Conservation (phyloP, 2,113 vertebrate species). For the Gnathonemus echidnorhynchus region DNA sequence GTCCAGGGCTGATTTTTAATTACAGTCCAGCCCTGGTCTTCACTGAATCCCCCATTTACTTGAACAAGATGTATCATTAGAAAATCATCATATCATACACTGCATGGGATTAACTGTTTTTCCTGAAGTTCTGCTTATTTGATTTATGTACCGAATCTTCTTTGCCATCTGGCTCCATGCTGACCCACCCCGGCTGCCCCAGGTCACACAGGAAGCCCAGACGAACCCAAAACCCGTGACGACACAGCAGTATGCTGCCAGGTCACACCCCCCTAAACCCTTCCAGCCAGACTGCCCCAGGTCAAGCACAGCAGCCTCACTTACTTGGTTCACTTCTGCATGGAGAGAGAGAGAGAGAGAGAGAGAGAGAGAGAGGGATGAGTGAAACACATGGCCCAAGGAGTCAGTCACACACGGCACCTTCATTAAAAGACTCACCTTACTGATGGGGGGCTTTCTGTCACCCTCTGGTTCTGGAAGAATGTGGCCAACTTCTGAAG, state of each 20-base stretch:
- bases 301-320: slow-evolving; percentile 16
- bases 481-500: slow-evolving; percentile 61
- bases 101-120: neutral
- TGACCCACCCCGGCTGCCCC: neutral
- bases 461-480: slow-evolving; percentile 53
- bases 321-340: slow-evolving; percentile 38
- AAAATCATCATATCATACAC: neutral
- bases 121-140: neutral
- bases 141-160: neutral
- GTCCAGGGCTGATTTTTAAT: neutral
- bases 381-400: neutral
- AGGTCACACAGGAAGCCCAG: neutral
- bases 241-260: neutral
- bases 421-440: neutral
- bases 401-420: neutral
- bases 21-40: neutral
- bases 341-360: neutral
- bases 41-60: neutral
- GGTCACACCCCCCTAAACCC: neutral
- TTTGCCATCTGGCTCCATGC: neutral
- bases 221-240: neutral
- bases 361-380: neutral
- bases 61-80: neutral
- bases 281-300: neutral
- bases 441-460: neutral